A percentile compares a stretch with the other conserved stretches of the same genome.
phyloP scores from a whole-genome alignment of 2,797 vertebrate genomes.

The Helarctos malayanus region DNA sequence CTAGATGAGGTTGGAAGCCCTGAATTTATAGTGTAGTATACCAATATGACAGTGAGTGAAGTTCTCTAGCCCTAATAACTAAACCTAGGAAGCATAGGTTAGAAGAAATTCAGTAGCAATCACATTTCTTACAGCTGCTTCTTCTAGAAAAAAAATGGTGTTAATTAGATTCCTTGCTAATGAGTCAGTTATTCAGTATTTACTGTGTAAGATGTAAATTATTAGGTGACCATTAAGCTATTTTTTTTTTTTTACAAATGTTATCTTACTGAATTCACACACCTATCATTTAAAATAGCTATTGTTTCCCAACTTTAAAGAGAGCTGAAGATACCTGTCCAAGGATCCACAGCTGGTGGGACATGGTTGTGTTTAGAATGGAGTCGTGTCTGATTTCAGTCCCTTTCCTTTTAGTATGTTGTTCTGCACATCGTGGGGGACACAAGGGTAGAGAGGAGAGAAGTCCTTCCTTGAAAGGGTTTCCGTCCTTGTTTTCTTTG shows the following conservation, averaged over 20 bases:
- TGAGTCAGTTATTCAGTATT: not conserved
- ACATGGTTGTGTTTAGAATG: not conserved
- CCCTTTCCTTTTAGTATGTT: not conserved
- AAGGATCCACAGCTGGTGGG: not conserved
- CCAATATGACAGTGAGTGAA: not conserved
- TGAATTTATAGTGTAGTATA: not conserved
- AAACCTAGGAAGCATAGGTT: not conserved
- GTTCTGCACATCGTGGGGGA: not conserved
- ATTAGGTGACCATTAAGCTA: not conserved
- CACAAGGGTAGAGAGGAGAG: not conserved
- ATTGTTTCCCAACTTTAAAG: not conserved
- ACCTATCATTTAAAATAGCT: not conserved
- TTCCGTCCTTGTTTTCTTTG: not conserved
- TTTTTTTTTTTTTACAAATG: slow-evolving; percentile 20
- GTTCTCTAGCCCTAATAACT: not conserved
- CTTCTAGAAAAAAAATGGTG: not conserved
- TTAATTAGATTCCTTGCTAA: slow-evolving; percentile 16
- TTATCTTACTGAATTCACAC: not conserved
- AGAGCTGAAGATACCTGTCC: not conserved
- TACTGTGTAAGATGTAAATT: not conserved
- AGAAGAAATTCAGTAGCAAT: not conserved
- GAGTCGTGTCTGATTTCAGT: not conserved
- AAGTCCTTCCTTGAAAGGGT: not conserved
- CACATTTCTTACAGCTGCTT: slow-evolving; percentile 2
- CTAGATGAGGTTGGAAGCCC: not conserved